Percentiles rank a stretch among this genome's conserved stretches.
phyloP scores from a whole-genome alignment of 2,888 invertebrate species.

The Zootermopsis nevadensis region DNA sequence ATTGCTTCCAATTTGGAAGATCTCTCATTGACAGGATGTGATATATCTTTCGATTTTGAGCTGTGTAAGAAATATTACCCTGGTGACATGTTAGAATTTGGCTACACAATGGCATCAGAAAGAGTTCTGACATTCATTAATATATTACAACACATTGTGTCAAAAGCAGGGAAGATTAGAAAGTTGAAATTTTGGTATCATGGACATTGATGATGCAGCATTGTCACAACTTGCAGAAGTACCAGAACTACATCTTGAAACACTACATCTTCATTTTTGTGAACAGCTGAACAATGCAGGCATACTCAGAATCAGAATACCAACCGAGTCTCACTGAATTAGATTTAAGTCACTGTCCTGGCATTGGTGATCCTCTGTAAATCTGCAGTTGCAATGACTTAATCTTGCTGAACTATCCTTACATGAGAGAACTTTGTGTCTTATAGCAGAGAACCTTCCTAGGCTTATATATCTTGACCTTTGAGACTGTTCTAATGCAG shows the following conservation, averaged over 20 bases:
- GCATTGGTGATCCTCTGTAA: slow-evolving; percentile 61
- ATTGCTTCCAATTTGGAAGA: too few species aligned
- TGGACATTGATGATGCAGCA: slow-evolving; percentile 74
- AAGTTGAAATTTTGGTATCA: slow-evolving; percentile 74
- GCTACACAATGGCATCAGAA: too few species aligned
- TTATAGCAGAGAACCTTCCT: too few species aligned
- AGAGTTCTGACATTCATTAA: too few species aligned
- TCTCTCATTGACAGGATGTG: too few species aligned
- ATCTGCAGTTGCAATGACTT: slow-evolving; percentile 42
- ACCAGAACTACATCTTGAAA: slow-evolving; percentile 66
- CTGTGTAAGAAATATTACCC: too few species aligned
- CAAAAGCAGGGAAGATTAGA: slow-evolving; percentile 68
- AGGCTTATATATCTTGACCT: too few species aligned
- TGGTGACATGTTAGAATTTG: too few species aligned
- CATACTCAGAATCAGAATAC: slow-evolving; percentile 66
- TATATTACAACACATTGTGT: slow-evolving; percentile 68
- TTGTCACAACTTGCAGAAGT: too few species aligned
- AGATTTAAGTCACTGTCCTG: slow-evolving; percentile 73
- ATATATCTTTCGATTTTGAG: too few species aligned
- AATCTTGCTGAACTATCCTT: slow-evolving; percentile 59
- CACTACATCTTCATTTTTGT: slow-evolving; percentile 69
- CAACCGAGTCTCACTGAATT: slow-evolving; percentile 71
- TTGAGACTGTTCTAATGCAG: too few species aligned
- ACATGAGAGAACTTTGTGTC: slow-evolving; percentile 72
- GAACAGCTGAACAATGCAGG: slow-evolving; percentile 73